These are phyloP conservation scores for Hycleus cichorii DNA, from an alignment of 1,140 invertebrate species.

Conservation along the genomic window DNA sequence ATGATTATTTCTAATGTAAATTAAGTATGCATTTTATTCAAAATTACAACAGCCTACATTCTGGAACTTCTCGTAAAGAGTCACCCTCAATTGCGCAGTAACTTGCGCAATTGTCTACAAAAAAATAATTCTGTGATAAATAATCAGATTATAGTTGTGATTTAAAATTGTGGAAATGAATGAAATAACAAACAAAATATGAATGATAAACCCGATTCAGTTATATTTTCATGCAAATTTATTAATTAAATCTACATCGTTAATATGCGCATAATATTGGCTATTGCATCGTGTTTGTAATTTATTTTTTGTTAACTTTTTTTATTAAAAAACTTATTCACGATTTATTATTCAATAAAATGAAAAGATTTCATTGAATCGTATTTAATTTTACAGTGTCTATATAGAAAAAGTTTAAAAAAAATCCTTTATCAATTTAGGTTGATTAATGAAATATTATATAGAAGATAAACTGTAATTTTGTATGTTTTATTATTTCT, in stretches of 20 bases:
- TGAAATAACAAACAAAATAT: slow-evolving; percentile 4
- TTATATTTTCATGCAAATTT: slow-evolving; percentile 13
- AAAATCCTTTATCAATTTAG: no score
- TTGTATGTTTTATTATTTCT: no score
- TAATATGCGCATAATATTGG: slow-evolving; percentile 15
- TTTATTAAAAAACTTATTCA: not conserved
- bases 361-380: no score
- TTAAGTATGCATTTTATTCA: not conserved
- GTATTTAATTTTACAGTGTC: no score
- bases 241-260: slow-evolving; percentile 12
- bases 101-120: no score
- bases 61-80: no score
- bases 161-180: not conserved
- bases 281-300: slow-evolving; percentile 3
- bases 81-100: no score
- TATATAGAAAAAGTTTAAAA: no score
- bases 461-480: no score
- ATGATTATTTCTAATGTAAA: not conserved
- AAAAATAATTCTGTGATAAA: no score
- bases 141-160: not conserved
- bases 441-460: no score
- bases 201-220: slow-evolving; percentile 10
- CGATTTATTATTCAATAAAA: not conserved
- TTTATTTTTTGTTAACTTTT: slow-evolving; percentile 10
- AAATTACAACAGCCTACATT: no score